A percentile compares a stretch with the other conserved stretches of the same genome.
Evolutionary conservation across 1,140 invertebrate genomes (phyloP).

Genomic region (Magallana ariakensis): DNA sequence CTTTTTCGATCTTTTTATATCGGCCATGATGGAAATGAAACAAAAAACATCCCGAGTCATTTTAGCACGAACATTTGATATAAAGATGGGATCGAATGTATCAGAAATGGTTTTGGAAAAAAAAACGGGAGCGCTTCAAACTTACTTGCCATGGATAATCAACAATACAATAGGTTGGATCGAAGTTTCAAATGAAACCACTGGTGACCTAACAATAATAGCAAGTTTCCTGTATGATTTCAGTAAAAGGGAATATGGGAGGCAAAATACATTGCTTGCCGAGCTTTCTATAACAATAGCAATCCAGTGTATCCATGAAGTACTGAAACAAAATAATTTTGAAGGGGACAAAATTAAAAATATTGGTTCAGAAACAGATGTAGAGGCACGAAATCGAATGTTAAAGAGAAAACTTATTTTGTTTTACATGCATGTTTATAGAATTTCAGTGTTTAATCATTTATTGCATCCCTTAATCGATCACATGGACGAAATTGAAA

Average conservation of each 20-base stretch:
- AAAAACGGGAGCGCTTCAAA: not conserved
- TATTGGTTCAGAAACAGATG: not conserved
- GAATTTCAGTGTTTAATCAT: not conserved
- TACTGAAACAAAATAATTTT: not conserved
- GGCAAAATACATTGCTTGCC: not conserved
- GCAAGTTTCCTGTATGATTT: not conserved
- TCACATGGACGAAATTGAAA: not conserved
- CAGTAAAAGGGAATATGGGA: not conserved
- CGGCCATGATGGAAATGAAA: not conserved
- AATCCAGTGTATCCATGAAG: not conserved
- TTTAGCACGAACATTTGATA: not conserved
- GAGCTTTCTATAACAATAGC: not conserved
- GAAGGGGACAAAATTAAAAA: not conserved
- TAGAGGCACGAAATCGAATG: not conserved
- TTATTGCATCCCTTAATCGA: not conserved
- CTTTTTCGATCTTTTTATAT: not conserved
- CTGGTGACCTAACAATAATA: not conserved
- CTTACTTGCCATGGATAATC: not conserved
- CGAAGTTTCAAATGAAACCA: not conserved
- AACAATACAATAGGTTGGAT: not conserved
- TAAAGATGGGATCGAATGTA: not conserved
- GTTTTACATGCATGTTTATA: not conserved
- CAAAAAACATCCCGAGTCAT: not conserved
- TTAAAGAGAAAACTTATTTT: not conserved
- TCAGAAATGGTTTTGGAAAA: not conserved